Conservation (phyloP, 2,888 invertebrate genomes). For the Chaitophorus viminalis region DNA sequence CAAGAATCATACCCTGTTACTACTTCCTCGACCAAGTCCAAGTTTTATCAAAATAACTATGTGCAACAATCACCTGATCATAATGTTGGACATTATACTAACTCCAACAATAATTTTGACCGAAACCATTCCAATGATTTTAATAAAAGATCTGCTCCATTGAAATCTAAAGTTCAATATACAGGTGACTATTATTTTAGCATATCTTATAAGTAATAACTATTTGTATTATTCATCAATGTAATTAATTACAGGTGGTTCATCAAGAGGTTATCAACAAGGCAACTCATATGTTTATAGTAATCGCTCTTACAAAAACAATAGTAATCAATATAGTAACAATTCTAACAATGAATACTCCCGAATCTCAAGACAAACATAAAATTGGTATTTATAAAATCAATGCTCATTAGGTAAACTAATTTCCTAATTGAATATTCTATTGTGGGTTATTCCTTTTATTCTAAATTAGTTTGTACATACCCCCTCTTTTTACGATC, state of each 20-base stretch:
- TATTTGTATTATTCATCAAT: neutral
- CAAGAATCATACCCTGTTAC: constrained; percentile 34
- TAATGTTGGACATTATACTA: constrained; percentile 32
- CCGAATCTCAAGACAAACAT: constrained; percentile 32
- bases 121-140: constrained; percentile 41
- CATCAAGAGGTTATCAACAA: constrained; percentile 44
- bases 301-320: constrained; percentile 34
- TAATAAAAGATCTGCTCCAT: constrained; percentile 41
- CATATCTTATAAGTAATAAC: neutral
- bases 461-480: neutral
- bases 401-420: neutral
- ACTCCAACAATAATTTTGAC: constrained; percentile 14
- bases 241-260: neutral
- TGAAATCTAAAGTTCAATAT: constrained; percentile 11
- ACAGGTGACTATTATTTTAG: constrained; percentile 8
- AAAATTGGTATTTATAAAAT: neutral
- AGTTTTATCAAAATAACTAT: constrained; percentile 46
- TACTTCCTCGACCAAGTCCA: constrained; percentile 18
- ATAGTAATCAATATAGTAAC: neutral
- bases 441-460: neutral
- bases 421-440: neutral
- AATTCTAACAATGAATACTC: constrained; percentile 19
- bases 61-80: constrained; percentile 5
- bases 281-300: constrained; percentile 42
- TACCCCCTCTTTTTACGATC: neutral